Percentiles rank a stretch among this genome's conserved stretches.
These are phyloP conservation scores for Leistus spinibarbis DNA, from an alignment of 2,888 invertebrate genomes.

Conservation along the genomic window DNA sequence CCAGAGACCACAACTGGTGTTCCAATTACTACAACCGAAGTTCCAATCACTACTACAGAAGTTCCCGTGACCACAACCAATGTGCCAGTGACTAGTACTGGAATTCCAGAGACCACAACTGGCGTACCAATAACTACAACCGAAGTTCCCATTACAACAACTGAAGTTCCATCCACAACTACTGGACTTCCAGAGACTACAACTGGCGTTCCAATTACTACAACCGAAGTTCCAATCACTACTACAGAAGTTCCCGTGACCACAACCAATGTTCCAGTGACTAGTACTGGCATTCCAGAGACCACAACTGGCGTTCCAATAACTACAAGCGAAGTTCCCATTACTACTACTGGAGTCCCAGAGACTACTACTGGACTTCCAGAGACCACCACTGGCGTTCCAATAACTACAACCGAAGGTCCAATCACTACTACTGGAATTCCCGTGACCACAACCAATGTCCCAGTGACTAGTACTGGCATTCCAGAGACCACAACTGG, in stretches of 20 bases:
- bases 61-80: background rate
- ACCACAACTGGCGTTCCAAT: conserved; percentile 14
- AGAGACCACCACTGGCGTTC: conserved; percentile 7
- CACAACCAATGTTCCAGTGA: background rate
- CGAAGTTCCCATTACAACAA: background rate
- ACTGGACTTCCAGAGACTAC: background rate
- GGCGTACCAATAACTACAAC: background rate
- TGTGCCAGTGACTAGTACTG: background rate
- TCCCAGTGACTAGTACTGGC: conserved; percentile 2
- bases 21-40: background rate
- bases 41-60: background rate
- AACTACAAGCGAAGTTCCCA: background rate
- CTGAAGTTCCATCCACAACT: conserved; percentile 2
- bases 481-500: conserved; percentile 11
- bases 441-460: background rate
- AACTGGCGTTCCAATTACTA: background rate
- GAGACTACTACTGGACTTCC: background rate
- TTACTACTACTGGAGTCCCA: background rate
- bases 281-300: background rate
- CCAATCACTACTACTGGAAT: background rate
- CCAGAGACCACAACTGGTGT: background rate
- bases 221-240: background rate
- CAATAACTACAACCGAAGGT: conserved; percentile 8
- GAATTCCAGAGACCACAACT: background rate
- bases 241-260: background rate